These are phyloP conservation scores for Nicator chloris DNA, from an alignment of 2,113 vertebrate genomes.

Conservation along the genomic window DNA sequence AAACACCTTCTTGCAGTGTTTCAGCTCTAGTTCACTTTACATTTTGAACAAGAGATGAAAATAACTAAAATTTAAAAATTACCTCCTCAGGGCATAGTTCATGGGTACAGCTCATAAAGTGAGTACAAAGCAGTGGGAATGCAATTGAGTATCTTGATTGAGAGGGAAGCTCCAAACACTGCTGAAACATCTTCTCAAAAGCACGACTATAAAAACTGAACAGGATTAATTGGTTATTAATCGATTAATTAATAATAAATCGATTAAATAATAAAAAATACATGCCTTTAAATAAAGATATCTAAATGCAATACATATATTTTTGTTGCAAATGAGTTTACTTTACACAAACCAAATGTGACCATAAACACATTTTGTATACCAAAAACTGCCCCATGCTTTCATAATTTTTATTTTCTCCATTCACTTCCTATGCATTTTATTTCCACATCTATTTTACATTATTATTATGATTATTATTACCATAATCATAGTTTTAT, in stretches of 20 bases:
- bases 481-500: neutral
- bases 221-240: neutral
- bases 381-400: neutral
- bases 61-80: slow-evolving; percentile 18
- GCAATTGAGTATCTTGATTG: slow-evolving; percentile 97
- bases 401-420: neutral
- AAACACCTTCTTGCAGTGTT: neutral
- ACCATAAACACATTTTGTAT: neutral
- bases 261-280: too few species aligned
- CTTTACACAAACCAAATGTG: neutral
- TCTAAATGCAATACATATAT: neutral
- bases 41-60: neutral
- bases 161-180: slow-evolving; percentile 97
- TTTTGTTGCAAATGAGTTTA: neutral
- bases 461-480: neutral
- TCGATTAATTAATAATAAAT: too few species aligned
- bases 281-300: too few species aligned
- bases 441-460: neutral
- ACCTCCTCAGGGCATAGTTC: slow-evolving; percentile 98
- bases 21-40: neutral
- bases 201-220: slow-evolving; percentile 97
- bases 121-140: slow-evolving; percentile 96
- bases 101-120: slow-evolving; percentile 99
- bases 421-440: neutral
- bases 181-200: slow-evolving; percentile 99